Base-by-base conservation (phyloP, 2,113 vertebrate genomes). In the Sinosuthora webbiana region DNA sequence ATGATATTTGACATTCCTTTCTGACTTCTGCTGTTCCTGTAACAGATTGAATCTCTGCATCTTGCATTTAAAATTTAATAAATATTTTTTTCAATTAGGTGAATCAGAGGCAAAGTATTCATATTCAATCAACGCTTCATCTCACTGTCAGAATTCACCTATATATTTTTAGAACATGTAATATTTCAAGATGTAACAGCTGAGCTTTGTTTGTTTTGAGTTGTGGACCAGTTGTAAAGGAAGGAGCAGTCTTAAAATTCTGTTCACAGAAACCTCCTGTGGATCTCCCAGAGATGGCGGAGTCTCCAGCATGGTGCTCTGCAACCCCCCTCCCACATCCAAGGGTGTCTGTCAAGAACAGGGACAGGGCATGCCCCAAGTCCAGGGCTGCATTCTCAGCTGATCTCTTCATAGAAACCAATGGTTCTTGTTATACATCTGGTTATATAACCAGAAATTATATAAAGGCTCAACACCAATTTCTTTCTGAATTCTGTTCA, bases 291-390 rank as follows among this genome's bases (percentile, higher is more conserved):
- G 60, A 8, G 12, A 27, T 28, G 21, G 3, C 2, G 2, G 8
- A 33, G 15, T 20, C 7, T 19, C 14, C 56, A 60, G 22, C 2
- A 64, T 47, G 9, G 64, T 8, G 0, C 19, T 73, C 30, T 67
- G 4, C 28, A 8, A 50, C 2, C 3, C 10, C 4, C 10, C 15
- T 35, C 3, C 11, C 3, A 3, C 5, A 44, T 7, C 33, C 68
- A 47, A 53, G 24, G 45, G 21, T 10, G 3, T 56, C 31, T 85
- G 28, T 28, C 33, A 84, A 55, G 50, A 76, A 6, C 7, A 62
- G 19, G 39, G 28, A n/a, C 6, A 30, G 49, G 41, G 60, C 13
- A 17, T 18, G 8, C 16, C 18, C 9, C 2, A 45, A 33, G 22
- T 27, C 37, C 44, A 47, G 41, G 35, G 18, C 11, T 87, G 27